phyloP scores from a whole-genome alignment of 2,888 invertebrate species.

The Syritta pipiens region DNA sequence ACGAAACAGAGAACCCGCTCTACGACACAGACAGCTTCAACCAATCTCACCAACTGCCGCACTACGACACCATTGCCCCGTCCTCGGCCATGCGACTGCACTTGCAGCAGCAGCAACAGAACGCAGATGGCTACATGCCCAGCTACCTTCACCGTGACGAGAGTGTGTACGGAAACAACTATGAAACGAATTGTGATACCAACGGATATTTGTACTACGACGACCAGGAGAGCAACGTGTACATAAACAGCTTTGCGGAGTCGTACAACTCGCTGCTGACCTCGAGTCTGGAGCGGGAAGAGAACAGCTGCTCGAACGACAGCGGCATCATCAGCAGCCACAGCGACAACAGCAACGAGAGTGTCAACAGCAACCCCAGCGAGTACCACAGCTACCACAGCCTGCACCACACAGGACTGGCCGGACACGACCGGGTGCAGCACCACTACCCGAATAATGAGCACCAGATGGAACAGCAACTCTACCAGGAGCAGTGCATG shows the following conservation, averaged over 20 bases:
- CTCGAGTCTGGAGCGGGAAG: constrained; percentile 66
- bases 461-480: constrained; percentile 76
- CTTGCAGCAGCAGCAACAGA: constrained; percentile 26
- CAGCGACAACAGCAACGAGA: constrained; percentile 34
- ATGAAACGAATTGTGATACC: constrained; percentile 68
- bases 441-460: constrained; percentile 70
- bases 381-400: constrained; percentile 65
- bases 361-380: constrained; percentile 22
- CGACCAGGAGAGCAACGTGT: constrained; percentile 65
- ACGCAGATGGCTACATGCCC: constrained; percentile 12
- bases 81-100: constrained; percentile 22
- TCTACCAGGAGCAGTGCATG: constrained; percentile 77
- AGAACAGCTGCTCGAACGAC: constrained; percentile 34
- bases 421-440: constrained; percentile 70
- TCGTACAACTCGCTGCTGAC: constrained; percentile 77
- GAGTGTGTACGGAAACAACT: constrained; percentile 63
- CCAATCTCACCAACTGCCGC: constrained; percentile 34
- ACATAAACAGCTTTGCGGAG: constrained; percentile 76
- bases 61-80: constrained; percentile 44
- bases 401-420: constrained; percentile 65
- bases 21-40: constrained; percentile 17
- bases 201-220: constrained; percentile 53
- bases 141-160: constrained; percentile 38
- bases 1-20: not conserved
- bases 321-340: constrained; percentile 31